Evolutionary conservation across 2,888 invertebrate species (phyloP).

Genomic region (Eupithecia subumbrata): DNA sequence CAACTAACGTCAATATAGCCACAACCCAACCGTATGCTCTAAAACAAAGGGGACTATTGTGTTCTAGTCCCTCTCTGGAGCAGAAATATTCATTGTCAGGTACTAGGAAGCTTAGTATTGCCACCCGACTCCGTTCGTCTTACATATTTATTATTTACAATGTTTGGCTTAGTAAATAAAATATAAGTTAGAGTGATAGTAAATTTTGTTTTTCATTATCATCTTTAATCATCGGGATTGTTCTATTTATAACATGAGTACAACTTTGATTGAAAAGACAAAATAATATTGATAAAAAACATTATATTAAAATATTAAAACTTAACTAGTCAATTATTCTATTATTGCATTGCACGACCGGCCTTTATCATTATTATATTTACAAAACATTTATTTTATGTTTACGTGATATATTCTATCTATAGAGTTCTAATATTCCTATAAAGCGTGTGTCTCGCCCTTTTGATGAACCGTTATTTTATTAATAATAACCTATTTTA

Average conservation of each 20-base stretch:
- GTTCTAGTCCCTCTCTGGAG: constrained; percentile 67
- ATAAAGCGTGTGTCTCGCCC: constrained; percentile 4
- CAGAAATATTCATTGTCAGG: constrained; percentile 72
- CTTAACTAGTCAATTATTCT: constrained; percentile 47
- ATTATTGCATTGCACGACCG: constrained; percentile 83
- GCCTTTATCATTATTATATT: constrained; percentile 56
- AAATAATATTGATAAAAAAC: neutral
- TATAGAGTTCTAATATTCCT: neutral
- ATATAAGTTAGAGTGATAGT: neutral
- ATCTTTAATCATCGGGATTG: neutral
- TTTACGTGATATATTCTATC: neutral
- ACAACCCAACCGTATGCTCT: constrained; percentile 63
- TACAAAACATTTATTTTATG: constrained; percentile 16
- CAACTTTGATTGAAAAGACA: neutral
- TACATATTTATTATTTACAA: constrained; percentile 44
- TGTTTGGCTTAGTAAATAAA: constrained; percentile 3
- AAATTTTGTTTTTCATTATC: neutral
- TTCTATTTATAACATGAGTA: neutral
- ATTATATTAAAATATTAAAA: neutral
- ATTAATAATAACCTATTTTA: neutral
- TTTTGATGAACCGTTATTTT: neutral
- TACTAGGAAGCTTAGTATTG: constrained; percentile 80
- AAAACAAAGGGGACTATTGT: constrained; percentile 55
- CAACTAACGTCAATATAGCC: constrained; percentile 62
- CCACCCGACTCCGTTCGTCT: constrained; percentile 74